Percentiles rank a stretch among this genome's conserved stretches.
Conservation (phyloP, 1,140 invertebrate species). For the Neelides sp. region DNA sequence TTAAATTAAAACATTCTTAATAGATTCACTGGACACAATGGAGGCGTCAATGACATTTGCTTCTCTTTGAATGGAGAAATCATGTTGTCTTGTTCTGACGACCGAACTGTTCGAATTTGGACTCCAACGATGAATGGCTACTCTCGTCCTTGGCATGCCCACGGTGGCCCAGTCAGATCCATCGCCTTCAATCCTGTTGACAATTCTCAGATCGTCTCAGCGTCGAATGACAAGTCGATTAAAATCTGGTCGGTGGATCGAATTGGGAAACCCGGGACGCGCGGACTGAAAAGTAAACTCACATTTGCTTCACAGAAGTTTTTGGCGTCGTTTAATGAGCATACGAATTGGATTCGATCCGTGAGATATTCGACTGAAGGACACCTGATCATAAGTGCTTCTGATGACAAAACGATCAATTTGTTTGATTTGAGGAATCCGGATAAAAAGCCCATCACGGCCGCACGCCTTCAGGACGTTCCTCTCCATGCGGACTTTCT, state of each 20-base stretch:
- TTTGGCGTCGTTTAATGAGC: constrained; percentile 5
- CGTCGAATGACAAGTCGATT: constrained; percentile 22
- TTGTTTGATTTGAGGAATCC: constrained; percentile 16
- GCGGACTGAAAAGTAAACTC: constrained; percentile 2
- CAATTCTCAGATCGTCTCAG: constrained; percentile 8
- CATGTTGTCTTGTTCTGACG: constrained; percentile 19
- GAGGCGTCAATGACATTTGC: constrained; percentile 13
- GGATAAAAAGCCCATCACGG: constrained; percentile 3
- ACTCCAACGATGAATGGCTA: constrained; percentile 23
- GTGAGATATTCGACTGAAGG: constrained; percentile 23
- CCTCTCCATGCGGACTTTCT: constrained; percentile 24
- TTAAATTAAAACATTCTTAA: no score
- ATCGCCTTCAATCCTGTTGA: constrained; percentile 15
- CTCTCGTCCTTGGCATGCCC: constrained; percentile 12
- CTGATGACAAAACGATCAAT: constrained; percentile 22
- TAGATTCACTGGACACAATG: constrained; percentile 24
- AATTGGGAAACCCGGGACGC: no score
- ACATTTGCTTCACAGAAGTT: no score
- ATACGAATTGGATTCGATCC: constrained; percentile 28
- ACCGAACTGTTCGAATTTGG: constrained; percentile 19
- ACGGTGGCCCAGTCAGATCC: constrained; percentile 12
- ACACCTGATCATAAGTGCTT: constrained; percentile 5
- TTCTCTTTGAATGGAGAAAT: constrained; percentile 20
- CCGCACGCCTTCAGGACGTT: neutral
- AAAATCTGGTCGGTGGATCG: constrained; percentile 21